Percentiles rank a stretch among this genome's conserved stretches.
Conservation (phyloP, 2,888 invertebrate species). For the Isoperla grammatica region DNA sequence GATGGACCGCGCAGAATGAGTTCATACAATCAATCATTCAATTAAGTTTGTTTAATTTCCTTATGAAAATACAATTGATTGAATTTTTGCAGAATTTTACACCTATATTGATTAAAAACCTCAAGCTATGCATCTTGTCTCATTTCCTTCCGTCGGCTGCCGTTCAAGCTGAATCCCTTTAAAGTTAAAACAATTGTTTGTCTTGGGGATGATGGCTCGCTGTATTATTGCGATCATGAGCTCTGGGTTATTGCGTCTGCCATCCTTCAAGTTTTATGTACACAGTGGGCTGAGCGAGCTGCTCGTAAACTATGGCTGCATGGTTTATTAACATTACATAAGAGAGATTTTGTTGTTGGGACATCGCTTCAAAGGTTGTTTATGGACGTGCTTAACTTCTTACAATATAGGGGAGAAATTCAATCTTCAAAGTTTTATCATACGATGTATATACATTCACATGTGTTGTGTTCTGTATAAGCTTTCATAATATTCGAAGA, state of each 20-base stretch:
- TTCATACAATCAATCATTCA: too few relatives aligned
- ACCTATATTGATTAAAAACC: too few relatives aligned
- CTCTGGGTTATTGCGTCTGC: conserved; percentile 9
- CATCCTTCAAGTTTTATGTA: neutral
- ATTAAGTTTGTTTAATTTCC: too few relatives aligned
- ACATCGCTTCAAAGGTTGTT: conserved; percentile 15
- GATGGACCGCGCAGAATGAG: too few relatives aligned
- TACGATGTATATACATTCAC: neutral
- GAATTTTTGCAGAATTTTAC: too few relatives aligned
- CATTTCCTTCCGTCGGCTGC: too few relatives aligned
- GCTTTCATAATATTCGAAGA: too few relatives aligned
- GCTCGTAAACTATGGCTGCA: conserved; percentile 1
- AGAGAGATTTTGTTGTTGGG: conserved; percentile 19
- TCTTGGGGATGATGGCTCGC: conserved; percentile 7
- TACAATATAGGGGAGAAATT: conserved; percentile 8
- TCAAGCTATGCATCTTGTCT: too few relatives aligned
- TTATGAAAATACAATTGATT: too few relatives aligned
- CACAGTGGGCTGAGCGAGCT: conserved; percentile 1
- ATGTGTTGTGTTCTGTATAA: too few relatives aligned
- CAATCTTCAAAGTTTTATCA: neutral
- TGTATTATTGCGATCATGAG: conserved; percentile 4
- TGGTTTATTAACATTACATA: conserved; percentile 21
- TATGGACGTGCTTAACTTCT: conserved; percentile 2
- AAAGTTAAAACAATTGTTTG: conserved; percentile 28
- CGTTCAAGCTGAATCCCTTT: conserved; percentile 23